Evolutionary conservation across 2,113 vertebrate species (phyloP).

Genomic region (Epinephelus moara): DNA sequence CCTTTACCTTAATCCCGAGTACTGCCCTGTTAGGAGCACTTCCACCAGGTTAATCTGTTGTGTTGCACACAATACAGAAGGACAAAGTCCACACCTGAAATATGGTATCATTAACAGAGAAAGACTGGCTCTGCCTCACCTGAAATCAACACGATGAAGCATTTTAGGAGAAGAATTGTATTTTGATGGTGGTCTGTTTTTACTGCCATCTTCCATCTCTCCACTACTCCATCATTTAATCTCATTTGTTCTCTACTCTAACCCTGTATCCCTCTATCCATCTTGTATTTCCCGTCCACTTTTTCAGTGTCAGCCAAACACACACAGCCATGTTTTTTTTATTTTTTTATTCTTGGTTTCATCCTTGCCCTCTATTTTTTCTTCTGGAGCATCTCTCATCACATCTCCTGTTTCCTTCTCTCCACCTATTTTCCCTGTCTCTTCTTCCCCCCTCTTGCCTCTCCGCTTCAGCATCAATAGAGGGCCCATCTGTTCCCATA

Average conservation of each 20-base stretch:
- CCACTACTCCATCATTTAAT: conserved; percentile 61
- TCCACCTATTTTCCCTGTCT: conserved; percentile 70
- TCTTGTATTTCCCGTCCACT: conserved; percentile 15
- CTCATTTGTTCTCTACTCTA: conserved; percentile 46
- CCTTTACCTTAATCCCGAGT: background rate
- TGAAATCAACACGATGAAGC: conserved; percentile 33
- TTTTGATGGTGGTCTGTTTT: conserved; percentile 53
- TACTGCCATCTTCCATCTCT: conserved; percentile 42
- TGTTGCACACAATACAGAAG: conserved; percentile 11
- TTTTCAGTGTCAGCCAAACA: conserved; percentile 37
- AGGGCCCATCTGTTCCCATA: conserved; percentile 92
- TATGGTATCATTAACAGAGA: conserved; percentile 51
- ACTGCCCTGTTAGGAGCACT: background rate
- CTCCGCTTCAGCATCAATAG: conserved; percentile 84
- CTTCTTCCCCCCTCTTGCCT: conserved; percentile 70
- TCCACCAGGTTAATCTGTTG: background rate
- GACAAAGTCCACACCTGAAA: conserved; percentile 16
- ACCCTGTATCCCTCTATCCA: conserved; percentile 29
- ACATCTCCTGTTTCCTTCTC: conserved; percentile 65
- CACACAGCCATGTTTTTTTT: conserved; percentile 31
- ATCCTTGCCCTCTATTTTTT: conserved; percentile 58
- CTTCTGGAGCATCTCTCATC: conserved; percentile 70
- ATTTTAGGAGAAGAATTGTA: conserved; percentile 14
- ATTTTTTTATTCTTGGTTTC: conserved; percentile 16
- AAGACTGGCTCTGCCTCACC: conserved; percentile 20